phyloP scores from a whole-genome alignment of 1,140 invertebrate genomes.

The Cylas formicarius region DNA sequence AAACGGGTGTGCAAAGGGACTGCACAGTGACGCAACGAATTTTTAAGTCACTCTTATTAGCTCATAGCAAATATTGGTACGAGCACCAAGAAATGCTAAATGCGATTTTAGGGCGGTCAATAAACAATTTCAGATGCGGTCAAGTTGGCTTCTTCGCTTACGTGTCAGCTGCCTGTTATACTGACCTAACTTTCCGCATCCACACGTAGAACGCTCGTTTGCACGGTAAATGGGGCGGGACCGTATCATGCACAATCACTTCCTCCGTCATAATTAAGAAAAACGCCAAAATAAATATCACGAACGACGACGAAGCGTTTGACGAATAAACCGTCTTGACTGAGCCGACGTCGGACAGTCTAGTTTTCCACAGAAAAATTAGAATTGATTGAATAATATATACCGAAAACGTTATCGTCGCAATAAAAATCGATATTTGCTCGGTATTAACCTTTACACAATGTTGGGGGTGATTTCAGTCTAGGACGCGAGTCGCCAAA shows the following conservation, averaged over 20 bases:
- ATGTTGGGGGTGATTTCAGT: too few species aligned
- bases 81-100: too few species aligned
- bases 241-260: conserved; percentile 12
- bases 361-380: conserved; percentile 2
- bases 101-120: too few species aligned
- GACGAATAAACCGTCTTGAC: neutral
- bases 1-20: too few species aligned
- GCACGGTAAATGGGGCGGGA: conserved; percentile 15
- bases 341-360: neutral
- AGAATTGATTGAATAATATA: conserved; percentile 19
- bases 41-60: too few species aligned
- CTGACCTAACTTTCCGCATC: conserved; percentile 29
- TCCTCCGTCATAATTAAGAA: conserved; percentile 6
- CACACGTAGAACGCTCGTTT: conserved; percentile 28
- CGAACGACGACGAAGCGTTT: neutral
- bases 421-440: neutral
- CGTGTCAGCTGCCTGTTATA: too few species aligned
- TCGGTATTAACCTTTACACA: too few species aligned
- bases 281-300: neutral
- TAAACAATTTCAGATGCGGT: too few species aligned
- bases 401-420: neutral
- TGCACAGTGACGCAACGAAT: too few species aligned
- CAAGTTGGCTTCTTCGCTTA: too few species aligned
- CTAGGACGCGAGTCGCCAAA: too few species aligned
- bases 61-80: too few species aligned